Conservation (phyloP, 2,113 vertebrate species). For the Calyptomena viridis region DNA sequence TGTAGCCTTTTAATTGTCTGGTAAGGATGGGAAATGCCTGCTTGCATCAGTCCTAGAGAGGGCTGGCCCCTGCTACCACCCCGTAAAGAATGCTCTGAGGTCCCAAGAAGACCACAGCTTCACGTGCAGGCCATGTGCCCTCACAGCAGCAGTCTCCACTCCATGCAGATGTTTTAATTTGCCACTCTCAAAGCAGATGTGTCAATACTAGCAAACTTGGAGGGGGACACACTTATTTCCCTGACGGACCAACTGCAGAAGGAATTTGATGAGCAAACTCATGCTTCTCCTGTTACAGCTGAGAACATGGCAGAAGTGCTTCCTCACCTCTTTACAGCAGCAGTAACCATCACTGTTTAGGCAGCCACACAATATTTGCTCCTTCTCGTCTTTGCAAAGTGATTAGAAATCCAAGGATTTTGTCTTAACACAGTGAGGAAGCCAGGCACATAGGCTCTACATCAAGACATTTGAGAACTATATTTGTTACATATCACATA, state of each 20-base stretch:
- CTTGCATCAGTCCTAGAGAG: constrained; percentile 43
- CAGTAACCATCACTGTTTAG: neutral
- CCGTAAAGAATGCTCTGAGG: constrained; percentile 26
- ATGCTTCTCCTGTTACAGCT: neutral
- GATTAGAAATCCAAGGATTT: neutral
- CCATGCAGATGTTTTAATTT: constrained; percentile 47
- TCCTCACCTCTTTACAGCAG: neutral
- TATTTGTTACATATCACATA: neutral
- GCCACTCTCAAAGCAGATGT: constrained; percentile 61
- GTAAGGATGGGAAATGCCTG: constrained; percentile 41
- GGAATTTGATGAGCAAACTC: neutral
- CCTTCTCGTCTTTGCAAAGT: neutral
- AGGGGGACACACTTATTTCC: constrained; percentile 32
- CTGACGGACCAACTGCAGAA: neutral
- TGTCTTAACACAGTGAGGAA: neutral
- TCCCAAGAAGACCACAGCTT: constrained; percentile 26
- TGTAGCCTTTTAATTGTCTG: constrained; percentile 47
- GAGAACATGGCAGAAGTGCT: neutral
- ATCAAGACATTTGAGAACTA: neutral
- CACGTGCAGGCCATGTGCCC: constrained; percentile 48
- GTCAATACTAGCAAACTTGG: constrained; percentile 7
- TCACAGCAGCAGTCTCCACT: constrained; percentile 23
- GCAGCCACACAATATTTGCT: neutral
- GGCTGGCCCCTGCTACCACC: constrained; percentile 34
- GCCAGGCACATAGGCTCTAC: neutral